A percentile compares a stretch with the other conserved stretches of the same genome.
Evolutionary conservation across 2,797 vertebrate species (phyloP).

Genomic region (Oreochromis mossambicus): DNA sequence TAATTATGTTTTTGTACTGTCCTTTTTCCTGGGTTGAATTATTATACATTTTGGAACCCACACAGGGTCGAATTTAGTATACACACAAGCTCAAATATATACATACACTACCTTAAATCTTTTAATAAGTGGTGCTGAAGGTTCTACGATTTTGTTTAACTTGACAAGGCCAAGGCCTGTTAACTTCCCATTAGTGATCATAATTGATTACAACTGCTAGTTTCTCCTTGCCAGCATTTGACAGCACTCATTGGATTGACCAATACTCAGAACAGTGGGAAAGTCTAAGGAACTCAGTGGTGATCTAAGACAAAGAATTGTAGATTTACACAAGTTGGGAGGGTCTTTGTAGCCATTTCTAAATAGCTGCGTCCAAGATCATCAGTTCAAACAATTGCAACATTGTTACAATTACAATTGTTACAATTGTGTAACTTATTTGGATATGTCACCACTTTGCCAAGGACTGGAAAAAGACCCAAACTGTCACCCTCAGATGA

Average conservation of each 20-base stretch:
- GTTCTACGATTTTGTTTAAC: rapidly evolving
- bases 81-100: neutral
- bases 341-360: neutral
- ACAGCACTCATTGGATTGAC: neutral
- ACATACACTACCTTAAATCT: neutral
- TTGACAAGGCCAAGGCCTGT: neutral
- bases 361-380: too few species aligned
- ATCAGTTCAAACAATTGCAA: too few species aligned
- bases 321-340: neutral
- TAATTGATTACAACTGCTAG: neutral
- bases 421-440: too few species aligned
- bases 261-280: neutral
- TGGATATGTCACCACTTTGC: neutral
- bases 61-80: neutral
- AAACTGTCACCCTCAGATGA: neutral
- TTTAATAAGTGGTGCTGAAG: neutral
- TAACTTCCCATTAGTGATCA: neutral
- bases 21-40: neutral
- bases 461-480: neutral
- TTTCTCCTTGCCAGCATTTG: neutral
- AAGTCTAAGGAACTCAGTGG: neutral
- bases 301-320: neutral
- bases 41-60: neutral
- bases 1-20: neutral
- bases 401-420: too few species aligned